Evolutionary conservation across 2,797 vertebrate species (phyloP).

Genomic region (Carcharodon carcharias): DNA sequence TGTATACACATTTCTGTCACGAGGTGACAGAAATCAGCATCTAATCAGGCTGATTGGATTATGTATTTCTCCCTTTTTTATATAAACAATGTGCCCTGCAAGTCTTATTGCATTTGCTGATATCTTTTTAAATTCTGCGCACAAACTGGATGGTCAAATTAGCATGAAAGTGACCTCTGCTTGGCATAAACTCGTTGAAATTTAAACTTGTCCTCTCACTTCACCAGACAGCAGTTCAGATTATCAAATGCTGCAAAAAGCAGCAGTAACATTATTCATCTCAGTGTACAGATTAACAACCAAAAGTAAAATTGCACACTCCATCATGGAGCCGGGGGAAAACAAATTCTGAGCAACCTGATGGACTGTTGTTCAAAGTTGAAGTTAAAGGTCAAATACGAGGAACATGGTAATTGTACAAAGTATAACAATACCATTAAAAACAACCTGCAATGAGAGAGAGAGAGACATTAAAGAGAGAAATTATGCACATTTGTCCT

Average conservation of each 20-base stretch:
- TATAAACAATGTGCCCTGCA: background rate
- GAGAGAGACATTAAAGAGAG: background rate
- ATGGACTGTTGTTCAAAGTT: background rate
- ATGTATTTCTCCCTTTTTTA: background rate
- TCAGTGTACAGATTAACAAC: background rate
- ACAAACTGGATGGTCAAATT: background rate
- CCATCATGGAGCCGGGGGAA: background rate
- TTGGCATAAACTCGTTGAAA: background rate
- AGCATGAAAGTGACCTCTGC: background rate
- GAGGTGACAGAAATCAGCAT: too few relatives aligned
- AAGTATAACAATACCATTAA: background rate
- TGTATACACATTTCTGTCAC: background rate
- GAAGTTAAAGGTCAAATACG: background rate
- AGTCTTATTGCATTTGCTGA: background rate
- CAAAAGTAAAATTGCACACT: background rate
- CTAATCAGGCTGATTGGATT: background rate
- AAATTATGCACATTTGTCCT: background rate
- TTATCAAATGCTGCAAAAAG: background rate
- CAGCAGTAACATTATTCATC: background rate
- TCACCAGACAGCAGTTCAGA: background rate
- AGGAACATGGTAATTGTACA: background rate
- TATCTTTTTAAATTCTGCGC: background rate
- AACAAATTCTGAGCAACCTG: background rate
- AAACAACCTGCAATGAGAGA: background rate
- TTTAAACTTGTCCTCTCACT: background rate